Conservation (phyloP, 2,113 vertebrate genomes). For the Cheilinus undulatus region DNA sequence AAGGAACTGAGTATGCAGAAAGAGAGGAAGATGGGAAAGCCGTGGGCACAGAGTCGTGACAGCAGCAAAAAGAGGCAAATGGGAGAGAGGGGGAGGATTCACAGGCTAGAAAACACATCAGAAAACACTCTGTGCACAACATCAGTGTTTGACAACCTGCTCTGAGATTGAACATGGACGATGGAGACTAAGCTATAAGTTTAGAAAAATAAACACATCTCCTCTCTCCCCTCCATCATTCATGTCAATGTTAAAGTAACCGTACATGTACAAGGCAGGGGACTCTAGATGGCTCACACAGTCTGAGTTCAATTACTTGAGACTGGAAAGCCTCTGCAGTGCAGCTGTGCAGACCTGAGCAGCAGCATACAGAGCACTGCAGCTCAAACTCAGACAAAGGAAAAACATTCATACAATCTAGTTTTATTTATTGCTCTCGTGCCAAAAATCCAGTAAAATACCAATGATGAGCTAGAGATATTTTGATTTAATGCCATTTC, state of each 20-base stretch:
- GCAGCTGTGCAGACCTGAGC: constrained; percentile 78
- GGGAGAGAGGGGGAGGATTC: neutral
- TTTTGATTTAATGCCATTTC: neutral
- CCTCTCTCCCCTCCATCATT: constrained; percentile 11
- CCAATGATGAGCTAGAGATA: neutral
- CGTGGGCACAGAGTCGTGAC: constrained; percentile 34
- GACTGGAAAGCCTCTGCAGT: constrained; percentile 80
- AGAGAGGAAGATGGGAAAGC: neutral
- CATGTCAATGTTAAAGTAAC: neutral
- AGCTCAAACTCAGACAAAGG: constrained; percentile 33
- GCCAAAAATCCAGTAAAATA: too few species aligned
- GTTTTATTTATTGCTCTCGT: neutral
- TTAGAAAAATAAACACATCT: constrained; percentile 5
- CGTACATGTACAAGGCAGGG: neutral
- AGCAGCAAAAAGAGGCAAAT: constrained; percentile 11
- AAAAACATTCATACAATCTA: neutral
- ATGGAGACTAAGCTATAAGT: neutral
- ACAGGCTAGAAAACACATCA: neutral
- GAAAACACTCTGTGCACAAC: neutral
- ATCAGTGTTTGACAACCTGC: constrained; percentile 4
- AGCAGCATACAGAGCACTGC: constrained; percentile 66
- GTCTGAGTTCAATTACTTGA: constrained; percentile 61
- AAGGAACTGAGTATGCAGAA: constrained; percentile 16
- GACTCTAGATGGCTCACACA: neutral
- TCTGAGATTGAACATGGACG: neutral